A percentile compares a stretch with the other conserved stretches of the same genome.
phyloP scores from a whole-genome alignment of 2,888 invertebrate species.

The Priapulus caudatus region DNA sequence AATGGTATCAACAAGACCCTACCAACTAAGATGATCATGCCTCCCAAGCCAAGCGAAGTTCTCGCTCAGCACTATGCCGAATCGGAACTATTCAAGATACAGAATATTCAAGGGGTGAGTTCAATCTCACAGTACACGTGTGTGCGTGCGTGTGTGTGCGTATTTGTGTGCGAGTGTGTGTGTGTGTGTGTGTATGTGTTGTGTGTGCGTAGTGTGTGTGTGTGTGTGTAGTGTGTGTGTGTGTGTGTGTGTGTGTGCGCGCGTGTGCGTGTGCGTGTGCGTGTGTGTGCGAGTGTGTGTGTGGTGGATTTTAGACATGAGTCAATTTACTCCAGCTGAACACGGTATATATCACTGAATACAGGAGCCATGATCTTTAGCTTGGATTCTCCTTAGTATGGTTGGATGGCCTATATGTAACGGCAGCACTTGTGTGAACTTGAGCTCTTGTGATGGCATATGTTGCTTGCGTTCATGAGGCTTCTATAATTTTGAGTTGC shows the following conservation, averaged over 20 bases:
- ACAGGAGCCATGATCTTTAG: too few species aligned
- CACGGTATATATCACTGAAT: background rate
- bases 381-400: too few species aligned
- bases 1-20: background rate
- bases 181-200: too few species aligned
- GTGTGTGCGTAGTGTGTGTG: too few species aligned
- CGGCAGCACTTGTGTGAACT: too few species aligned
- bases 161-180: too few species aligned
- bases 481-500: too few species aligned
- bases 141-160: background rate
- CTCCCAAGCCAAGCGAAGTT: background rate
- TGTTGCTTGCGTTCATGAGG: too few species aligned
- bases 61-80: background rate
- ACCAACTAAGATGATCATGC: background rate
- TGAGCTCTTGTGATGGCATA: too few species aligned
- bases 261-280: constrained; percentile 42
- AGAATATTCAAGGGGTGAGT: constrained; percentile 3
- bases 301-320: background rate
- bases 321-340: background rate
- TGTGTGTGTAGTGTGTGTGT: too few species aligned
- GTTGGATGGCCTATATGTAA: too few species aligned
- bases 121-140: too few species aligned
- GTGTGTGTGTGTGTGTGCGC: constrained; percentile 5
- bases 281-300: background rate
- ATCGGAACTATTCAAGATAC: background rate